These are phyloP conservation scores for Falco cherrug DNA, from an alignment of 2,797 vertebrate genomes.

Conservation along the genomic window DNA sequence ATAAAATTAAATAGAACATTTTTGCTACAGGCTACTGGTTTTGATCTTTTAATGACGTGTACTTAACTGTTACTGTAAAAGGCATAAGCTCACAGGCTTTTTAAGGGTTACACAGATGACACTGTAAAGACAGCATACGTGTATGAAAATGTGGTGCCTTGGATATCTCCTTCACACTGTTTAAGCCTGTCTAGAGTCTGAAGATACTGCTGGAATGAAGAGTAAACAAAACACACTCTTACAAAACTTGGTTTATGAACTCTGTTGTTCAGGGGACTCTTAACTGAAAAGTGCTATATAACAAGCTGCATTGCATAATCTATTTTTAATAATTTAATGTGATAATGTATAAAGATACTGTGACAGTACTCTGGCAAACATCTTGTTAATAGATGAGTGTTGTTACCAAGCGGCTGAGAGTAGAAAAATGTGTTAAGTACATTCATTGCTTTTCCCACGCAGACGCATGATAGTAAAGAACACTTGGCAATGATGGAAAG, in stretches of 20 bases:
- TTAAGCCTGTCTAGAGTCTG: background rate
- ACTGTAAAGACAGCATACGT: background rate
- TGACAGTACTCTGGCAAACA: background rate
- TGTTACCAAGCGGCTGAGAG: background rate
- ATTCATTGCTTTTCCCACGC: conserved; percentile 2
- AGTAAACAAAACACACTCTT: background rate
- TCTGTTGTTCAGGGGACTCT: background rate
- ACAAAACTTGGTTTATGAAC: background rate
- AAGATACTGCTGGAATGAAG: background rate
- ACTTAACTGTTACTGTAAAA: background rate
- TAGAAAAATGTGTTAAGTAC: background rate
- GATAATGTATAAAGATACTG: background rate
- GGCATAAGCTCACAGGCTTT: background rate
- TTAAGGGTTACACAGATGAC: background rate
- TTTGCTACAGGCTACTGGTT: background rate
- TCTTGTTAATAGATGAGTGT: background rate
- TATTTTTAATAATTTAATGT: background rate
- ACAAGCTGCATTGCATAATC: background rate
- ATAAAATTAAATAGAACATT: fast-evolving
- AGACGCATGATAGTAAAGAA: conserved; percentile 98
- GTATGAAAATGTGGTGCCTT: background rate
- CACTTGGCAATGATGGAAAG: conserved; percentile 99
- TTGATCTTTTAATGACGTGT: background rate
- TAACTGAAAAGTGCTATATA: background rate
- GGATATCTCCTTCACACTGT: background rate